Evolutionary conservation across 1,140 invertebrate genomes (phyloP), one percentile per base, ranked within the genome.

Genomic region (Drosophila simulans): DNA sequence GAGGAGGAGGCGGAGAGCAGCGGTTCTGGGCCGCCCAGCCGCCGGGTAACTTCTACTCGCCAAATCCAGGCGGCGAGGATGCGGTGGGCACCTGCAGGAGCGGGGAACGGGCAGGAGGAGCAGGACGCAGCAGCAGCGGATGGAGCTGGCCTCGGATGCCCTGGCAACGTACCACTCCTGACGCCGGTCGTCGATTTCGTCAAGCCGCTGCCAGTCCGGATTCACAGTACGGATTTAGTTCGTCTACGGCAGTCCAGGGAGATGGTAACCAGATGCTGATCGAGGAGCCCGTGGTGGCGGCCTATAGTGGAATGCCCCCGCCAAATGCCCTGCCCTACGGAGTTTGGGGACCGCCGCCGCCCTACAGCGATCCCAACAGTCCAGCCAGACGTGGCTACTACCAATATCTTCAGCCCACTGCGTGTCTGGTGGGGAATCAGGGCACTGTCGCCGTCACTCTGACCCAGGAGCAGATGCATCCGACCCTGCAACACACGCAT

Each of bases 31-130:
- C 86, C 58, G 70, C 86, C 12, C 91, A 90, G 17, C 89, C 85
- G 2, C 86, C 89, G 20, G 96, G 96, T 0, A 97, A 97, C 84
- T 93, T 97, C 15, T 97, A 97, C 75, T 96, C 96, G 0, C 96
- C 96, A 0, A 97, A 97, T 92, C 96, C 96, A 0, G 95, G 95
- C 3, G 93, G 93, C 31, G 93, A 93, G 51, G 83, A 92, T 69
- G 40, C 45, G n/a, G 51, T 49, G 1, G 49, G 46, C 13, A 53
- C 58, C 53, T 72, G 75, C 20, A 39, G 75, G 5, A 49, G 57
- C 13, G 52, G 58, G 3, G 68, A 45, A 1, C 65, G 77, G 2
- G 65, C 92, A 91, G 90, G 90, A 89, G 76, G 92, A 92, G 65
- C 90, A 92, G 63, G 91, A 91, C 42, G 93, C 0, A 93, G 92